Conservation (phyloP, 2,113 vertebrate genomes). For the Chunga burmeisteri region DNA sequence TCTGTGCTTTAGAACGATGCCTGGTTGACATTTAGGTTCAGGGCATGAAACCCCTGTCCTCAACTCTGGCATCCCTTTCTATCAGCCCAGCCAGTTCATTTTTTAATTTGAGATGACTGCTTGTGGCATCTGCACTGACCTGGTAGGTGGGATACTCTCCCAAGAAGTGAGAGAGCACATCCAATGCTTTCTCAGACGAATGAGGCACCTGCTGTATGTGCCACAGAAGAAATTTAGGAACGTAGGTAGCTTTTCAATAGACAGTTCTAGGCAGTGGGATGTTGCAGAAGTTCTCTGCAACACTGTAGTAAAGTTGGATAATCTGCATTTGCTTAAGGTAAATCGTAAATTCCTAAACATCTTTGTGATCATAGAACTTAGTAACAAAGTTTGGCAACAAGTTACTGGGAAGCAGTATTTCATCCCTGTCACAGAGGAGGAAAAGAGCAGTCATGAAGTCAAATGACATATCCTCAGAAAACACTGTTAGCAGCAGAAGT, state of each 20-base stretch:
- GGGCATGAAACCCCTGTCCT: neutral
- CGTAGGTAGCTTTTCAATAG: neutral
- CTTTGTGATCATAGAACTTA: neutral
- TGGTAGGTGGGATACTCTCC: neutral
- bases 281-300: neutral
- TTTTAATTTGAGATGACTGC: neutral
- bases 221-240: neutral
- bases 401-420: neutral
- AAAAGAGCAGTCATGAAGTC: neutral
- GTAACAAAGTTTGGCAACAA: neutral
- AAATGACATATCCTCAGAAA: neutral
- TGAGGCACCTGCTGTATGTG: neutral
- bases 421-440: neutral
- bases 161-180: neutral
- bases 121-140: neutral
- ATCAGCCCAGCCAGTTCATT: neutral
- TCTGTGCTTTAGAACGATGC: neutral
- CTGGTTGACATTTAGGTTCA: neutral
- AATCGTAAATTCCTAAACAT: neutral
- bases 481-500: neutral
- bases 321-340: neutral
- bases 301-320: neutral
- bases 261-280: neutral
- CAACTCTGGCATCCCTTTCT: neutral
- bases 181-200: neutral